Percentiles rank a stretch among this genome's conserved stretches.
Evolutionary conservation across 2,113 vertebrate species (phyloP).

Genomic region (Eidolon helvum): DNA sequence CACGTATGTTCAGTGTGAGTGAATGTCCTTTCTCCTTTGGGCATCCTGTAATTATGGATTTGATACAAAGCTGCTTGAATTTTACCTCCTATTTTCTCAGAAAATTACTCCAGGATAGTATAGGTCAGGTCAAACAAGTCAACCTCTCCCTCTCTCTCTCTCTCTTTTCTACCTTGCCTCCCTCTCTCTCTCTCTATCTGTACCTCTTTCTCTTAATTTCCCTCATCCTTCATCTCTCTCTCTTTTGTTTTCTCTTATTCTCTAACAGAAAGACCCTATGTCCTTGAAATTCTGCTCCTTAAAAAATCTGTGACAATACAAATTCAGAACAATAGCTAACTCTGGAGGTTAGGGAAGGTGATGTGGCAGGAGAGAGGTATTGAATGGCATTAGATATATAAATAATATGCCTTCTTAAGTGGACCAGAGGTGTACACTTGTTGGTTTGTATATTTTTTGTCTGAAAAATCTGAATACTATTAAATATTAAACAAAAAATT

Average conservation of each 20-base stretch:
- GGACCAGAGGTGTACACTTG: not conserved
- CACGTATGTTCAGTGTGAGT: rapidly evolving
- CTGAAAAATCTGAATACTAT: conserved; percentile 4
- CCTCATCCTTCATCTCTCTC: not conserved
- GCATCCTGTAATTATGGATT: not conserved
- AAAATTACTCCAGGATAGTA: not conserved
- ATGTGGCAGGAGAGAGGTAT: not conserved
- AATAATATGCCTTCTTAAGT: not conserved
- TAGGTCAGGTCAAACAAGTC: not conserved
- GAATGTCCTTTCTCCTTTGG: not conserved
- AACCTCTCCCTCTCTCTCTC: not conserved
- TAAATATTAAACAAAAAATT: conserved; percentile 43
- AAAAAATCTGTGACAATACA: not conserved
- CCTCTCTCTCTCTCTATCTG: not conserved
- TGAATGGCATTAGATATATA: too few species aligned
- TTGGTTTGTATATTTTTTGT: not conserved
- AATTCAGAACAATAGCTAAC: not conserved
- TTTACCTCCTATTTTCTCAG: not conserved
- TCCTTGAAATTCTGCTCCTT: not conserved
- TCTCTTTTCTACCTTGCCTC: not conserved
- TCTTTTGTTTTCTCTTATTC: not conserved
- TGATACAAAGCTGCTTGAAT: not conserved
- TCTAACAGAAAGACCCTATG: not conserved
- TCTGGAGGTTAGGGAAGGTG: not conserved
- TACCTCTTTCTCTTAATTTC: not conserved